phyloP scores from a whole-genome alignment of 2,797 vertebrate species.

The Diplodus puntazzo region DNA sequence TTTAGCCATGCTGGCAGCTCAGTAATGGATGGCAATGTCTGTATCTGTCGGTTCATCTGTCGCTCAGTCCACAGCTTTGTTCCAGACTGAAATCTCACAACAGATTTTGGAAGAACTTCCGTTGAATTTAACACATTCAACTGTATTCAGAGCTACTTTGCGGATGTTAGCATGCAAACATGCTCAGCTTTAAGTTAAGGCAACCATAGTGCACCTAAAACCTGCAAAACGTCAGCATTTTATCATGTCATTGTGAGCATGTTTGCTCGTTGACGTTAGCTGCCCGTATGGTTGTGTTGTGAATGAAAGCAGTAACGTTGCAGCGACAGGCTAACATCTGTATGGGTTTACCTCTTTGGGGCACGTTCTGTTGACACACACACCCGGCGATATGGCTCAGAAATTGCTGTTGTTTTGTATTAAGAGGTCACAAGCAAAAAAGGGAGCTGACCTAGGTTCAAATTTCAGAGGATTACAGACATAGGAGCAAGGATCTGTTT shows the following conservation, averaged over 20 bases:
- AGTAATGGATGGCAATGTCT: no score
- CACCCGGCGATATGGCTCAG: neutral
- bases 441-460: neutral
- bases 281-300: no score
- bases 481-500: neutral
- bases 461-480: constrained; percentile 34
- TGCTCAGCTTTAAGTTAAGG: neutral
- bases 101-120: no score
- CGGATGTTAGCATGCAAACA: neutral
- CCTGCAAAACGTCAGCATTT: neutral
- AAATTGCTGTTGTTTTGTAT: neutral
- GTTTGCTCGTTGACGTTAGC: neutral
- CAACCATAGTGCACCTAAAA: neutral
- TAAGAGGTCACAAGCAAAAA: neutral
- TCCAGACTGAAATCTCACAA: no score
- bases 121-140: no score
- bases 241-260: neutral
- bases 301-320: no score
- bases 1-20: no score
- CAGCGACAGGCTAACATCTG: neutral
- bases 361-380: neutral
- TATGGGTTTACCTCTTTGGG: neutral
- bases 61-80: no score
- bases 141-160: neutral
- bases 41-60: no score